Conservation (phyloP, 2,113 vertebrate species). For the Tapirus terrestris region DNA sequence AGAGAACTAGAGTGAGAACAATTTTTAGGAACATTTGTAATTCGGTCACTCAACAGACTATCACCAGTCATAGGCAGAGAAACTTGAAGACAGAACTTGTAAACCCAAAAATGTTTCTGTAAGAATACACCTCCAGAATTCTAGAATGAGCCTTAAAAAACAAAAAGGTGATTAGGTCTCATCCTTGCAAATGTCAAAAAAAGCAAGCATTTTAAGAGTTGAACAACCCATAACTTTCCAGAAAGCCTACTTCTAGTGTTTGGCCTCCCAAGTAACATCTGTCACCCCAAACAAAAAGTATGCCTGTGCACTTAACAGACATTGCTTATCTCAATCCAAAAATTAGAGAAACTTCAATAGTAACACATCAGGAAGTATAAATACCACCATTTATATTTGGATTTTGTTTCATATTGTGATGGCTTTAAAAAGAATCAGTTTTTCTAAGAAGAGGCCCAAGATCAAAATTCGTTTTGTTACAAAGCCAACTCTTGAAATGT, state of each 20-base stretch:
- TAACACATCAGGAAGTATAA: slow-evolving; percentile 8
- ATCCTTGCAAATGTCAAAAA: neutral
- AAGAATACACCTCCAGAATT: slow-evolving; percentile 21
- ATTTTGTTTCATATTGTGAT: slow-evolving; percentile 46
- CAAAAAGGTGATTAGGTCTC: neutral
- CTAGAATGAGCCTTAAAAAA: slow-evolving; percentile 2
- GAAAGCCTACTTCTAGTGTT: neutral
- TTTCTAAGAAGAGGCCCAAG: slow-evolving; percentile 65
- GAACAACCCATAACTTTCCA: neutral
- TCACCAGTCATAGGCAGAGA: neutral
- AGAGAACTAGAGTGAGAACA: neutral
- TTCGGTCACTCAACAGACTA: neutral
- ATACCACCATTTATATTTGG: slow-evolving; percentile 15
- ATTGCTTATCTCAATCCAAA: neutral
- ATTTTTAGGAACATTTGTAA: slow-evolving; percentile 39
- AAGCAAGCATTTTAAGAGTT: neutral
- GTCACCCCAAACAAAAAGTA: neutral
- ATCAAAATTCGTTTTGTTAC: slow-evolving; percentile 68
- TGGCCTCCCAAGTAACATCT: neutral
- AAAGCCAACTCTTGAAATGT: slow-evolving; percentile 69
- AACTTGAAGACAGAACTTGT: neutral
- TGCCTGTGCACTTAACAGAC: neutral
- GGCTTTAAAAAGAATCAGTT: slow-evolving; percentile 42
- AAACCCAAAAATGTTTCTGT: neutral
- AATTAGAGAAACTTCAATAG: slow-evolving; percentile 23